Percentiles rank a stretch among this genome's conserved stretches.
Conservation (phyloP, 2,888 invertebrate genomes). For the Microctonus aethiopoides region DNA sequence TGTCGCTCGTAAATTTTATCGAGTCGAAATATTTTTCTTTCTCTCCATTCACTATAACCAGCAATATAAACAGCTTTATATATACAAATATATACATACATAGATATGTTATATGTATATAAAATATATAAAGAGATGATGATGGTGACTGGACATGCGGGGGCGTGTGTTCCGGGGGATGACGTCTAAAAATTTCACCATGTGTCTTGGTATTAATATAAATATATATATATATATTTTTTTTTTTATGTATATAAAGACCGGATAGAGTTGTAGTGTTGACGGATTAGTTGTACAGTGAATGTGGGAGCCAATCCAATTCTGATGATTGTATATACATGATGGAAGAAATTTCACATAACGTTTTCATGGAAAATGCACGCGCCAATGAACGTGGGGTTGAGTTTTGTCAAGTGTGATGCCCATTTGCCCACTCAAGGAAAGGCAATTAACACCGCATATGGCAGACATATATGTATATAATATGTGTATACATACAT, state of each 20-base stretch:
- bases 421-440: constrained; percentile 31
- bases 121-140: not conserved
- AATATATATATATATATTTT: not conserved
- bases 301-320: constrained; percentile 33
- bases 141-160: constrained; percentile 14
- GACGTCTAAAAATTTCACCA: not conserved
- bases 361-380: constrained; percentile 47
- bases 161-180: constrained; percentile 31
- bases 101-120: no score
- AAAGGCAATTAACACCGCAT: constrained; percentile 56
- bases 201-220: not conserved
- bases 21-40: constrained; percentile 30
- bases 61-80: constrained; percentile 6
- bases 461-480: constrained; percentile 46
- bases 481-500: no score
- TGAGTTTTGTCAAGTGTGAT: constrained; percentile 33
- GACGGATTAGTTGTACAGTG: constrained; percentile 49
- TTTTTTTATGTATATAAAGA: not conserved
- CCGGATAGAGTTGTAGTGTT: constrained; percentile 46
- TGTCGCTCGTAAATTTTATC: constrained; percentile 34
- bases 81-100: no score
- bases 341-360: not conserved
- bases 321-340: not conserved
- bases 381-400: constrained; percentile 19
- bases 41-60: constrained; percentile 9